Evolutionary conservation across 2,797 vertebrate genomes (phyloP).

Genomic region (Chelon auratus): DNA sequence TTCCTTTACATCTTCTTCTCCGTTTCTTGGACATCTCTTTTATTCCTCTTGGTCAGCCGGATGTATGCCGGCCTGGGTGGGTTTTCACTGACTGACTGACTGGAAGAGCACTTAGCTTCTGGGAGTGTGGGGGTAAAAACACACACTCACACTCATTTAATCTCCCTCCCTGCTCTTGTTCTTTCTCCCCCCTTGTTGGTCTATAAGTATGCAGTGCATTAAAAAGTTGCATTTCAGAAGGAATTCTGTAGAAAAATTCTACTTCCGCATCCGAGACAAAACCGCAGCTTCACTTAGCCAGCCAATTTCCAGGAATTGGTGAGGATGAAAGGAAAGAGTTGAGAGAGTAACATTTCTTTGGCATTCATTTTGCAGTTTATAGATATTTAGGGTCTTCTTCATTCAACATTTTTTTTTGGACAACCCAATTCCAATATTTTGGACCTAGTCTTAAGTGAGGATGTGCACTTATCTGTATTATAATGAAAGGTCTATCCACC

Average conservation of each 20-base stretch:
- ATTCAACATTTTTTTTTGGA: too few relatives aligned
- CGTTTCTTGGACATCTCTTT: conserved; percentile 17
- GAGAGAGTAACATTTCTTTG: not conserved
- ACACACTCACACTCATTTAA: conserved; percentile 1
- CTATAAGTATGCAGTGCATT: conserved; percentile 33
- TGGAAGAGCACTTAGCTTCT: conserved; percentile 72
- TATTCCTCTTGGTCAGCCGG: conserved; percentile 46
- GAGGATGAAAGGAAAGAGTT: not conserved
- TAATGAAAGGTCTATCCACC: too few relatives aligned
- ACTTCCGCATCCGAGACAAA: conserved; percentile 2
- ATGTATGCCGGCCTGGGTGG: conserved; percentile 40
- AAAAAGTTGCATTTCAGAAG: conserved; percentile 15
- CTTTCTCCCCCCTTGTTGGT: conserved; percentile 29
- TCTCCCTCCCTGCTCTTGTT: not conserved
- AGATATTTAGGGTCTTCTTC: too few relatives aligned
- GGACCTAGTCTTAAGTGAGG: too few relatives aligned
- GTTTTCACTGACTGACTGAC: conserved; percentile 50
- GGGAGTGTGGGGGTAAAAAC: conserved; percentile 11
- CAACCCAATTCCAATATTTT: too few relatives aligned
- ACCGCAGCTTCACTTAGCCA: conserved; percentile 16
- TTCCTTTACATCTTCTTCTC: conserved; percentile 10
- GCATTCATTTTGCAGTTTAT: not conserved
- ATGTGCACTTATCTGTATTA: too few relatives aligned
- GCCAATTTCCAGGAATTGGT: conserved; percentile 21
- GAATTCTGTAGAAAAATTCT: conserved; percentile 17